phyloP scores from a whole-genome alignment of 2,797 vertebrate species.

The Sebastes hubbsi region DNA sequence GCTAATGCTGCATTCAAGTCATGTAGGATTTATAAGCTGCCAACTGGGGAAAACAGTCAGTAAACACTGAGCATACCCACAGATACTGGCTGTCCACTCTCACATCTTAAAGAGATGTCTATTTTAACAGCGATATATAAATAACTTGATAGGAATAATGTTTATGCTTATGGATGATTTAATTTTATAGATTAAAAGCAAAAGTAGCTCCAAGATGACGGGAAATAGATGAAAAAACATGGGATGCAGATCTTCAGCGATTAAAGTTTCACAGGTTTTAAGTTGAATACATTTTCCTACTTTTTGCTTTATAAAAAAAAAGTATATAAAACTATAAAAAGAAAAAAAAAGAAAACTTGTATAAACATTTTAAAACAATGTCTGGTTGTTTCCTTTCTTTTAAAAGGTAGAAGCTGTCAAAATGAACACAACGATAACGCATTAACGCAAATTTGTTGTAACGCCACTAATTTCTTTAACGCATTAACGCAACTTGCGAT shows the following conservation, averaged over 20 bases:
- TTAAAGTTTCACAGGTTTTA: neutral
- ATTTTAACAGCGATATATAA: neutral
- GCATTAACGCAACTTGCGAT: too few relatives aligned
- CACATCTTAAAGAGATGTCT: neutral
- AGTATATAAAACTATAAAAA: neutral
- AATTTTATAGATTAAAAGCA: neutral
- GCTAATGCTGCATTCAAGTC: constrained; percentile 47
- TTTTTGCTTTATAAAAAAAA: neutral
- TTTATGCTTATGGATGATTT: neutral
- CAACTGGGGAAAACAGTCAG: constrained; percentile 33
- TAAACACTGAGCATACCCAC: constrained; percentile 6
- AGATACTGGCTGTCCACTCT: neutral
- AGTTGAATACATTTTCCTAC: neutral
- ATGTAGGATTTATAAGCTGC: constrained; percentile 41
- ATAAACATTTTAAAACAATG: neutral
- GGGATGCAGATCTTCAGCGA: too few relatives aligned
- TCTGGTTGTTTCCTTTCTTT: neutral
- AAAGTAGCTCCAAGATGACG: rapidly evolving
- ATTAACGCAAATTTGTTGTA: too few relatives aligned
- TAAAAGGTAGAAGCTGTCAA: neutral
- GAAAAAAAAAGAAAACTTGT: neutral
- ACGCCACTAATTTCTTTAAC: too few relatives aligned
- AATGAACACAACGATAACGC: too few relatives aligned
- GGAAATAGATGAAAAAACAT: neutral
- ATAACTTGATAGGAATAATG: neutral